Percentiles rank a stretch among this genome's conserved stretches.
Conservation (phyloP, 2,888 invertebrate species). For the Exocentrus adspersus region DNA sequence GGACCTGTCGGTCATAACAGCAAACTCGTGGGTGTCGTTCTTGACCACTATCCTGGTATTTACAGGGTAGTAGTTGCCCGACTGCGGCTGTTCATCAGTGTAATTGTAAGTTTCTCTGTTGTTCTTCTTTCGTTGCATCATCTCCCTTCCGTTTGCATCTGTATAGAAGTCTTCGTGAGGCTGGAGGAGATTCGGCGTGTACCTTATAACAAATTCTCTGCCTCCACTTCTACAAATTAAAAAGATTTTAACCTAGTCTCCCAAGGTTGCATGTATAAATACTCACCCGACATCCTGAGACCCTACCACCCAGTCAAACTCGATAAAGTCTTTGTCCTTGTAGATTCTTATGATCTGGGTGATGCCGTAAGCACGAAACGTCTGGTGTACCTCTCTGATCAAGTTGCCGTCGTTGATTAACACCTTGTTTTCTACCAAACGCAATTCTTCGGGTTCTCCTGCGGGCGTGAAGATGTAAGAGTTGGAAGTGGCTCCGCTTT, state of each 20-base stretch:
- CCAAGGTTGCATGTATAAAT: no score
- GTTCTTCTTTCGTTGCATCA: constrained; percentile 69
- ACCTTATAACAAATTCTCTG: constrained; percentile 76
- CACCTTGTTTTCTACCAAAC: constrained; percentile 67
- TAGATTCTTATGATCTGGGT: constrained; percentile 76
- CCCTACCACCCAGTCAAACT: constrained; percentile 64
- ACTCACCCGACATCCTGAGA: constrained; percentile 60
- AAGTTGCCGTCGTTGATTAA: constrained; percentile 64
- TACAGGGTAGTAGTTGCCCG: constrained; percentile 81
- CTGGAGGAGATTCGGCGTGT: constrained; percentile 67
- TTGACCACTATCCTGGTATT: constrained; percentile 71
- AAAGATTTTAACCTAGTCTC: no score
- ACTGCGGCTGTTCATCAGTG: constrained; percentile 65
- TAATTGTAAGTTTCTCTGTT: constrained; percentile 70
- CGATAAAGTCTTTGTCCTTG: constrained; percentile 62
- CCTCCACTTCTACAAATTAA: constrained; percentile 58
- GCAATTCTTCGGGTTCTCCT: not conserved
- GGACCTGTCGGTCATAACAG: constrained; percentile 70
- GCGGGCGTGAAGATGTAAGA: constrained; percentile 17
- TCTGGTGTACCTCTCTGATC: constrained; percentile 71
- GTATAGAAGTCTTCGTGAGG: constrained; percentile 72
- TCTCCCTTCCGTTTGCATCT: constrained; percentile 80
- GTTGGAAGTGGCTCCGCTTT: not conserved
- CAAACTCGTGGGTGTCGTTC: constrained; percentile 60
- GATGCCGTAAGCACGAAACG: constrained; percentile 73